phyloP scores from a whole-genome alignment of 2,797 vertebrate species.

The Phalanger gymnotis region DNA sequence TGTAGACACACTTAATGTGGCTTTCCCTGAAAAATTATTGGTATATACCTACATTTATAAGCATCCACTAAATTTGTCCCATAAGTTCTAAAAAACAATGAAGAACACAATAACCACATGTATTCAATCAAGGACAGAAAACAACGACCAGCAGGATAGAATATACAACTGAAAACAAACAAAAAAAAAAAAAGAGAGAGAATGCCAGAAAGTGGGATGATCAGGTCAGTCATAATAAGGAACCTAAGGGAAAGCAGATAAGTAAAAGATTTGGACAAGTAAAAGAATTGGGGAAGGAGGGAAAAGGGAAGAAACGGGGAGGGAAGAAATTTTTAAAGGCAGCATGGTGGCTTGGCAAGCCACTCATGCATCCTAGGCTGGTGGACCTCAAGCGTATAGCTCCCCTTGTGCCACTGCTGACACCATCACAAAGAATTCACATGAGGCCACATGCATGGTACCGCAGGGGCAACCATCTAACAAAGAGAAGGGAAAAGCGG shows the following conservation, averaged over 20 bases:
- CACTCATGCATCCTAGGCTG: neutral
- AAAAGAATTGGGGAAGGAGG: neutral
- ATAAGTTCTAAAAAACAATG: neutral
- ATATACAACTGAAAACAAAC: neutral
- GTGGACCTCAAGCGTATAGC: neutral
- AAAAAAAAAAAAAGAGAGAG: neutral
- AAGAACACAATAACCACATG: neutral
- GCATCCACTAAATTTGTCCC: neutral
- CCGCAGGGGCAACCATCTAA: neutral
- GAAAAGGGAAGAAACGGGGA: neutral
- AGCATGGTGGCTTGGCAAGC: constrained; percentile 3
- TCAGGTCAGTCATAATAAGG: neutral
- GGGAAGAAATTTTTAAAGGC: neutral
- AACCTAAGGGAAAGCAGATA: neutral
- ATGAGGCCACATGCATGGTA: neutral
- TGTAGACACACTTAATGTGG: neutral
- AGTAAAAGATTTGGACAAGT: neutral
- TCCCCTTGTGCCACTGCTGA: neutral
- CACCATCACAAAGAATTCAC: neutral
- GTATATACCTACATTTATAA: neutral
- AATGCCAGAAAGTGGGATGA: neutral
- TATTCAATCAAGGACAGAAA: neutral
- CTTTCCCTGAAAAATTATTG: neutral
- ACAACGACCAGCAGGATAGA: neutral
- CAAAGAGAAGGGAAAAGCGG: neutral